Evolutionary conservation across 2,888 invertebrate genomes (phyloP), one percentile per base, ranked within the genome.

Genomic region (Biston stratarius): DNA sequence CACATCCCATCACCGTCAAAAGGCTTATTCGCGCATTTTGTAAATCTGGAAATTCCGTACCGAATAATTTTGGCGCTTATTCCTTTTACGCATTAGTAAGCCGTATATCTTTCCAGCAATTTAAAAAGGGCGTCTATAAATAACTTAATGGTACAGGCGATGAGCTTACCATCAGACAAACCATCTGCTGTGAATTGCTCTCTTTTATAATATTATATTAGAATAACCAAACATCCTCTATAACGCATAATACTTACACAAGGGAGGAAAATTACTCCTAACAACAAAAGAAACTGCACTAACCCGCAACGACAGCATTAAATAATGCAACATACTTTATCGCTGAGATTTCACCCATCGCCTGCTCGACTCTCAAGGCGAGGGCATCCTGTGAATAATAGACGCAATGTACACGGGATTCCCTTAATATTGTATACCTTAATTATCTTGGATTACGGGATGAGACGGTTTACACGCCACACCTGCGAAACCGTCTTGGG

Each of bases 301-400:
- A 70, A 60, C 61, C 64, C 45, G 12, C 65, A 51, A 60, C 55
- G 63, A 68, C 68, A 63, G 63, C 58, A 62, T 42, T 75, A 64
- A 64, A 75, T 75, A 71, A 75, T 75, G 72, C 67, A 75, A 52
- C n/a, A 14, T 73, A 70, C 69, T 73, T 75, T 77, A 76, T 67
- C 67, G 74, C 78, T 24, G 76, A 80, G 82, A 82, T 82, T 75
- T 68, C 71, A 44, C 67, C 66, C 71, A 73, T 70, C 67, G 67
- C 61, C 53, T 62, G 53, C 65, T 48, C 61, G 6, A 63, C 63
- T 66, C 63, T 63, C 69, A 61, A 66, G 63, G 48, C 64, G 62
- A 63, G 66, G 64, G 70, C 69, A 70, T 70, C 76, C 77, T 76
- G 77, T 86, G 85, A 85, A 86, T 86, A 86, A 85, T 84, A 80